Evolutionary conservation across 2,113 vertebrate species (phyloP), one percentile per base, ranked within the genome.

Genomic region (Callaeas wilsoni): DNA sequence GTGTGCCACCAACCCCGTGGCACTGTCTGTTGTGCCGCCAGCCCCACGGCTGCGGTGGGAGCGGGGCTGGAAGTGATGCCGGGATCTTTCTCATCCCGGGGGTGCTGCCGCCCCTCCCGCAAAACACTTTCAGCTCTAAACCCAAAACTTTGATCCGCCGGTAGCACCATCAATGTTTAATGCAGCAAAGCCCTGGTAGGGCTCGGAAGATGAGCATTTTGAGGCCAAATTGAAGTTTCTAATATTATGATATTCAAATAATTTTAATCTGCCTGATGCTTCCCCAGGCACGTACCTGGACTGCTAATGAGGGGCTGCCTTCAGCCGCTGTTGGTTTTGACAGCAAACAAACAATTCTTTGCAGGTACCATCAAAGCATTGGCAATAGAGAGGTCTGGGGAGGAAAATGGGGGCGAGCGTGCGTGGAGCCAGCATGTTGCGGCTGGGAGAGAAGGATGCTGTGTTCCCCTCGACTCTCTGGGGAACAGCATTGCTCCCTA

Each of bases 111-210:
- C 7, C 14, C 13, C 77, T 84, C 71, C 90, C 1, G 3, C 50
- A n/a, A 77, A 76, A 55, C 59, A 23, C 63, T 89, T 92, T 22
- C 70, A 76, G 64, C 15, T 17, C 65, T 79, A 82, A 85, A 91
- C 71, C 89, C 70, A 5, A 70, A 93, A 93, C 96, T 98, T 98
- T 98, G 97, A 98, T 98, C 97, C 25, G 23, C 29, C 29, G 4
- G 91, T 69, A 94, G 86, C 55, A 32, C 93, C 94, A 97, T 98
- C 92, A 98, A 98, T 98, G 94, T 98, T 98, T 98, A 97, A 98
- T 98, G 97, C 96, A 77, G 83, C 86, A 41, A 88, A 84, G 93
- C 96, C 96, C 93, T 89, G 82, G 89, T 86, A 96, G 70, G 74
- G 82, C 52, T 90, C 47, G 65, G 97, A 95, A 98, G 96, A 95